These are phyloP conservation scores for Pomatorhinus ruficollis DNA, from an alignment of 2,113 vertebrate species.

Conservation along the genomic window DNA sequence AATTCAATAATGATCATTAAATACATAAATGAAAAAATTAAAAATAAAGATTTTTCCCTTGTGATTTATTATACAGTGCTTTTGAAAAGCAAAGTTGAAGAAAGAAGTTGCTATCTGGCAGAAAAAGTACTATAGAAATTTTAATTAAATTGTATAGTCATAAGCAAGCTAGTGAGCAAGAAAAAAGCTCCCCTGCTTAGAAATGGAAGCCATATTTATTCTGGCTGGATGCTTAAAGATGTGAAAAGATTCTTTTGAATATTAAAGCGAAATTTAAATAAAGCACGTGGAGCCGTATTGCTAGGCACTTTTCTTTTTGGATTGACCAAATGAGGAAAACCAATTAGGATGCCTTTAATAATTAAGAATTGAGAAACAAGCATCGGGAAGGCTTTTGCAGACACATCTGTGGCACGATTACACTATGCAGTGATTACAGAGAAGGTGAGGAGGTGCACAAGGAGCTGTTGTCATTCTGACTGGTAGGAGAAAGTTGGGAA, in stretches of 20 bases:
- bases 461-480: not conserved
- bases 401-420: not conserved
- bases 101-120: slow-evolving; percentile 63
- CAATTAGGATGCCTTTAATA: not conserved
- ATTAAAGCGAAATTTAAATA: not conserved
- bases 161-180: slow-evolving; percentile 47
- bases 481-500: fast-evolving
- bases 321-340: slow-evolving; percentile 5
- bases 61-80: slow-evolving; percentile 71
- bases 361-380: not conserved
- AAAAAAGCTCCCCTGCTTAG: slow-evolving; percentile 53
- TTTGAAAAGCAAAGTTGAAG: slow-evolving; percentile 64
- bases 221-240: slow-evolving; percentile 31
- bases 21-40: slow-evolving; percentile 79
- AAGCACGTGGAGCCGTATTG: not conserved
- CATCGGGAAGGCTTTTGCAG: not conserved
- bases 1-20: slow-evolving; percentile 78
- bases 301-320: not conserved
- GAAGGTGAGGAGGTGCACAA: not conserved
- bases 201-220: slow-evolving; percentile 41
- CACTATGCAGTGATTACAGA: fast-evolving
- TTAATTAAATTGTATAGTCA: slow-evolving; percentile 74
- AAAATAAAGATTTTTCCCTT: slow-evolving; percentile 73
- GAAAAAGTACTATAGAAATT: slow-evolving; percentile 64
- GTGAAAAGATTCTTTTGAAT: slow-evolving; percentile 10